Conservation (phyloP, 2,113 vertebrate genomes). For the Regulus satrapa region DNA sequence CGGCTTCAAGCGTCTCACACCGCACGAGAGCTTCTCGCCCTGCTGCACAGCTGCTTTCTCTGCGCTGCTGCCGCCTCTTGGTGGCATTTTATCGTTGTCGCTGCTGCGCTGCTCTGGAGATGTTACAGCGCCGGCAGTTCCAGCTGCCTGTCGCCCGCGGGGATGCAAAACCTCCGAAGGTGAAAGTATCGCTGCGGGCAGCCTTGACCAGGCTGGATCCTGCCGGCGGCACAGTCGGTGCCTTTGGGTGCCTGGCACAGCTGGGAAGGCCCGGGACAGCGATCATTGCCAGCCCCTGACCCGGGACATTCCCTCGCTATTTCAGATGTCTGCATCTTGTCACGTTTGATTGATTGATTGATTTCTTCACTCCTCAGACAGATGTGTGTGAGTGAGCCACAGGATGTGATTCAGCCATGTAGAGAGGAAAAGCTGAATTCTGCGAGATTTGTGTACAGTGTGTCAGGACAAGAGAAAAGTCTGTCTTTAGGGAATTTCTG, state of each 20-base stretch:
- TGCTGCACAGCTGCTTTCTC: background rate
- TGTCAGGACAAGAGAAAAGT: background rate
- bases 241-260: background rate
- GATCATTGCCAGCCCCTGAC: background rate
- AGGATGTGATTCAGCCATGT: no score
- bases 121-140: background rate
- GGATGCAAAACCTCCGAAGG: background rate
- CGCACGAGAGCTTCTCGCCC: background rate
- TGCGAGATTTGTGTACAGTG: background rate
- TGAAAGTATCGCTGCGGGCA: rapidly evolving
- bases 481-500: background rate
- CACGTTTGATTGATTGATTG: no score
- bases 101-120: background rate
- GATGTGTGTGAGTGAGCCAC: background rate
- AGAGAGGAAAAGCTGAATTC: background rate
- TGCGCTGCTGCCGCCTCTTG: background rate
- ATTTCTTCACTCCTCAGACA: background rate
- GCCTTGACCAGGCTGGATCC: rapidly evolving
- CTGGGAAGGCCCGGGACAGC: background rate
- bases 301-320: background rate
- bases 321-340: background rate
- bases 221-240: background rate
- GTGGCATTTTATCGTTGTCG: background rate
- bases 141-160: background rate
- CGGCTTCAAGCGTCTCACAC: rapidly evolving